Evolutionary conservation across 2,797 vertebrate genomes (phyloP).

Genomic region (Emys orbicularis): DNA sequence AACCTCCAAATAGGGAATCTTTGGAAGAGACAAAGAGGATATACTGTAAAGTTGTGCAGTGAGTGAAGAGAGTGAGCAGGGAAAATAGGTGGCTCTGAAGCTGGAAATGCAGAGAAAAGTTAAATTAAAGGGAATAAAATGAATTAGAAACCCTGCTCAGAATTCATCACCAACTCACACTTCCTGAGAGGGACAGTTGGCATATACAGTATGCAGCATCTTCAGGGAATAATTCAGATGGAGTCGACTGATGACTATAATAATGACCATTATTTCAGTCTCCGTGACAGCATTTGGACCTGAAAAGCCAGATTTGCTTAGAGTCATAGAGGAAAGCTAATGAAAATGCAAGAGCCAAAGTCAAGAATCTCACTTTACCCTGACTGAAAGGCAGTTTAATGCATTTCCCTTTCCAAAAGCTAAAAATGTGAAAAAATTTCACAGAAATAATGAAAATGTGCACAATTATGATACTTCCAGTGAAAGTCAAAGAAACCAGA

Average conservation of each 20-base stretch:
- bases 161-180: conserved; percentile 14
- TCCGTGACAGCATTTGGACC: conserved; percentile 33
- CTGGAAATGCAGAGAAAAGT: neutral
- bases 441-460: conserved; percentile 6
- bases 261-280: conserved; percentile 46
- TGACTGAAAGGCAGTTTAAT: conserved; percentile 19
- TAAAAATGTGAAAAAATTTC: neutral
- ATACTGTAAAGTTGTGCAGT: neutral
- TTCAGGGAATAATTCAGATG: conserved; percentile 16
- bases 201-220: neutral
- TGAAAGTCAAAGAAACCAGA: conserved; percentile 11
- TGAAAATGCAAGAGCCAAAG: conserved; percentile 41
- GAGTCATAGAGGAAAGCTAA: conserved; percentile 15
- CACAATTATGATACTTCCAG: neutral
- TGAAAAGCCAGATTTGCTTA: conserved; percentile 18
- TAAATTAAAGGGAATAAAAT: neutral
- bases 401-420: conserved; percentile 23
- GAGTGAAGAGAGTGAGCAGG: neutral
- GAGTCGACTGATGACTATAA: conserved; percentile 30
- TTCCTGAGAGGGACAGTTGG: neutral
- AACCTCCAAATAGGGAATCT: neutral
- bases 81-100: neutral
- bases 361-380: conserved; percentile 42
- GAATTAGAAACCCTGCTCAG: neutral
- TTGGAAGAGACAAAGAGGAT: neutral